Conservation (phyloP, 2,113 vertebrate genomes). For the Bujurquina vittata region DNA sequence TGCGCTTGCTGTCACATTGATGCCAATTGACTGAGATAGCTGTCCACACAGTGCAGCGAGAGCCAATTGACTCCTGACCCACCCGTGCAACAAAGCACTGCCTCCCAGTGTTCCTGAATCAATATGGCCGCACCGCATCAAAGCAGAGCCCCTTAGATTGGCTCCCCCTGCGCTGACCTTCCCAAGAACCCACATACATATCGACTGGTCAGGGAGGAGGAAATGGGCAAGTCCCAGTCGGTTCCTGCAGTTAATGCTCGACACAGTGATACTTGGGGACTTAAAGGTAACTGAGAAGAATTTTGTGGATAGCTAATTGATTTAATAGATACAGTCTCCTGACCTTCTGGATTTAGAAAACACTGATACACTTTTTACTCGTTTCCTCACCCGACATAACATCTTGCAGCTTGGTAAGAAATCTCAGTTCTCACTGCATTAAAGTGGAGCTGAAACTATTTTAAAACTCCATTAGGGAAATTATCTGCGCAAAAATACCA, state of each 20-base stretch:
- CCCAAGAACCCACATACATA: constrained; percentile 42
- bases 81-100: constrained; percentile 54
- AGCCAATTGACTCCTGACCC: constrained; percentile 72
- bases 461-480: constrained; percentile 24
- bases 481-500: not conserved
- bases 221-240: constrained; percentile 35
- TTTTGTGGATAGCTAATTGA: constrained; percentile 13
- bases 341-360: constrained; percentile 15
- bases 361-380: constrained; percentile 5
- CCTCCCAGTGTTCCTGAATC: constrained; percentile 68
- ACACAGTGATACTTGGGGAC: constrained; percentile 11
- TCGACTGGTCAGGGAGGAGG: constrained; percentile 56
- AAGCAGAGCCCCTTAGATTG: constrained; percentile 54
- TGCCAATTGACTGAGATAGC: constrained; percentile 70
- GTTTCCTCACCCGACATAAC: not conserved
- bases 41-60: constrained; percentile 54
- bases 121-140: constrained; percentile 61
- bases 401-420: not conserved
- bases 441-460: not conserved
- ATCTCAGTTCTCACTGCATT: not conserved
- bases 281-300: constrained; percentile 19
- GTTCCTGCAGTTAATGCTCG: constrained; percentile 16
- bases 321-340: constrained; percentile 12
- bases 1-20: constrained; percentile 50
- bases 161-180: constrained; percentile 69